A percentile compares a stretch with the other conserved stretches of the same genome.
Conservation (phyloP, 2,113 vertebrate genomes). For the Athene noctua region DNA sequence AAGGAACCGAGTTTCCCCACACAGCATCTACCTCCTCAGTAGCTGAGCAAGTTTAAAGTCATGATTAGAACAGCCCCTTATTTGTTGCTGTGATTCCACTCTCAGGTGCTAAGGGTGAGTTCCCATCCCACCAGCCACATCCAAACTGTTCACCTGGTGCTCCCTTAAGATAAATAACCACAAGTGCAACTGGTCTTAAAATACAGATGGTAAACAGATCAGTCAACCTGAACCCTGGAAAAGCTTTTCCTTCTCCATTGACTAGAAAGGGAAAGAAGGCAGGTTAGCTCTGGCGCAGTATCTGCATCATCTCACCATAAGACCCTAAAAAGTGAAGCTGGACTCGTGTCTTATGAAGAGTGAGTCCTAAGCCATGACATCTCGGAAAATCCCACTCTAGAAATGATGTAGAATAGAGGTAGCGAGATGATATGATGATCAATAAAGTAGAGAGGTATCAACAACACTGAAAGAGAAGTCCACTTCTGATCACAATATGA, state of each 20-base stretch:
- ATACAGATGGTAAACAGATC: neutral
- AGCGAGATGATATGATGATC: neutral
- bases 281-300: neutral
- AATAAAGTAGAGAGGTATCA: neutral
- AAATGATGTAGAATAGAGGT: neutral
- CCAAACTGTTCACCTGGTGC: neutral
- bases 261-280: neutral
- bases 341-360: neutral
- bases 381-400: neutral
- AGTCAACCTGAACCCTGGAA: neutral
- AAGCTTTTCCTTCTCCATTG: neutral
- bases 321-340: neutral
- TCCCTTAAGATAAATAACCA: neutral
- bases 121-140: neutral
- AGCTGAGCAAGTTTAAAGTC: neutral
- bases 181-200: neutral
- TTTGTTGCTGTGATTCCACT: neutral
- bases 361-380: neutral
- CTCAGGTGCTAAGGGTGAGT: neutral
- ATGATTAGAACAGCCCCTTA: accelerated
- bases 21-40: neutral
- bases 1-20: neutral
- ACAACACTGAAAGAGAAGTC: neutral
- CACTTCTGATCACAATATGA: neutral
- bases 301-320: neutral